Evolutionary conservation across 1,140 invertebrate genomes (phyloP).

Genomic region (Lasioglossum baleicum): DNA sequence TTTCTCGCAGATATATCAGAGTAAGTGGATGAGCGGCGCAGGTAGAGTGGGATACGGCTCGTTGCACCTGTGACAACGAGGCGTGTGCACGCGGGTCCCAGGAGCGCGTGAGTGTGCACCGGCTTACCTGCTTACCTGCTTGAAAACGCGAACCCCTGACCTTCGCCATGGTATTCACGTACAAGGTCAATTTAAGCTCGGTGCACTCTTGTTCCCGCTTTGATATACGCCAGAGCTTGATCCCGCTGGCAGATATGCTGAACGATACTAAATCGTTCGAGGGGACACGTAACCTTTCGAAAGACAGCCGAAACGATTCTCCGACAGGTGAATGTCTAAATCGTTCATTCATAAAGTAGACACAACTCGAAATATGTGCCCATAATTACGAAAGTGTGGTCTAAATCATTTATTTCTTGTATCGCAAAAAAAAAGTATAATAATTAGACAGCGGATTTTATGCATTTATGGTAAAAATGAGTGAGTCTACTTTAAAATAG

Average conservation of each 20-base stretch:
- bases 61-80: constrained; percentile 63
- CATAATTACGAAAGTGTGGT: too few relatives aligned
- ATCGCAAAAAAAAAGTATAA: too few relatives aligned
- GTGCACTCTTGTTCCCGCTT: constrained; percentile 47
- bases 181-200: constrained; percentile 58
- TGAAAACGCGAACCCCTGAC: constrained; percentile 65
- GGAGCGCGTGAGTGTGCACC: constrained; percentile 32
- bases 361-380: too few relatives aligned
- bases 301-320: too few relatives aligned
- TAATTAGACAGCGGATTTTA: too few relatives aligned
- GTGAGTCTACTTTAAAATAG: too few relatives aligned
- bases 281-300: background rate
- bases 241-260: background rate
- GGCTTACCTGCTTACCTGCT: constrained; percentile 55
- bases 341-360: too few relatives aligned
- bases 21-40: too few relatives aligned
- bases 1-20: too few relatives aligned
- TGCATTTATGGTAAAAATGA: too few relatives aligned
- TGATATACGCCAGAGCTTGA: constrained; percentile 13
- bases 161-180: constrained; percentile 67
- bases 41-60: constrained; percentile 40
- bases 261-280: background rate
- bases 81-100: constrained; percentile 52
- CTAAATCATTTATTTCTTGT: too few relatives aligned
- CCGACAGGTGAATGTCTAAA: too few relatives aligned